phyloP scores from a whole-genome alignment of 2,888 invertebrate genomes.

The Lymantria dispar region DNA sequence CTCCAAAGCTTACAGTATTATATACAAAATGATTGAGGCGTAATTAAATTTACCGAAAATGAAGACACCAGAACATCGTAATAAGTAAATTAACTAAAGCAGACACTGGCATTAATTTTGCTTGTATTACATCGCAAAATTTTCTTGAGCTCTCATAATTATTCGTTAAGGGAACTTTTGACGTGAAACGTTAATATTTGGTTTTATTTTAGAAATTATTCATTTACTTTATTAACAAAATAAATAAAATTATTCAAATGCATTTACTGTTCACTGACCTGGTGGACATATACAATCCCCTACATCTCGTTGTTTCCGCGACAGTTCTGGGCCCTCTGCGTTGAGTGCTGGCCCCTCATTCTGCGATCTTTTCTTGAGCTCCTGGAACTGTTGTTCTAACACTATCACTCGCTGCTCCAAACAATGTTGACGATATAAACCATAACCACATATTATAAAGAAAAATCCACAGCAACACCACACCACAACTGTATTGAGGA shows the following conservation, averaged over 20 bases:
- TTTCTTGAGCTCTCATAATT: background rate
- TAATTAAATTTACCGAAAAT: conserved; percentile 26
- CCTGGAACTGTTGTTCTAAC: conserved; percentile 56
- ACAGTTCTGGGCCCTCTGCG: conserved; percentile 40
- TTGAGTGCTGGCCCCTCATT: conserved; percentile 26
- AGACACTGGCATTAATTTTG: conserved; percentile 6
- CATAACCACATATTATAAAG: conserved; percentile 61
- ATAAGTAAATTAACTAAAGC: conserved; percentile 13
- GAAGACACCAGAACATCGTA: conserved; percentile 12
- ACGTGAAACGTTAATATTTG: too few relatives aligned
- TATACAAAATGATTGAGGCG: conserved; percentile 18
- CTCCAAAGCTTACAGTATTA: conserved; percentile 29
- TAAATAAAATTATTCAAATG: background rate
- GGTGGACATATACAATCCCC: conserved; percentile 71
- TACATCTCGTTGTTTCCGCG: conserved; percentile 62
- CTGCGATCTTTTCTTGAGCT: conserved; percentile 31
- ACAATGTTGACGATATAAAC: conserved; percentile 64
- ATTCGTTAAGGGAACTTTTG: too few relatives aligned
- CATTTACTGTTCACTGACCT: conserved; percentile 49
- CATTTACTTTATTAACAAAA: background rate
- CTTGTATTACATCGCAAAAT: conserved; percentile 2
- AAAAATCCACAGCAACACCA: conserved; percentile 71
- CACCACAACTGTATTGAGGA: conserved; percentile 66
- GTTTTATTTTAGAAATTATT: background rate
- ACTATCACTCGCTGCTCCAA: conserved; percentile 63